Evolutionary conservation across 2,113 vertebrate genomes (phyloP).

Genomic region (Sturnira hondurensis): DNA sequence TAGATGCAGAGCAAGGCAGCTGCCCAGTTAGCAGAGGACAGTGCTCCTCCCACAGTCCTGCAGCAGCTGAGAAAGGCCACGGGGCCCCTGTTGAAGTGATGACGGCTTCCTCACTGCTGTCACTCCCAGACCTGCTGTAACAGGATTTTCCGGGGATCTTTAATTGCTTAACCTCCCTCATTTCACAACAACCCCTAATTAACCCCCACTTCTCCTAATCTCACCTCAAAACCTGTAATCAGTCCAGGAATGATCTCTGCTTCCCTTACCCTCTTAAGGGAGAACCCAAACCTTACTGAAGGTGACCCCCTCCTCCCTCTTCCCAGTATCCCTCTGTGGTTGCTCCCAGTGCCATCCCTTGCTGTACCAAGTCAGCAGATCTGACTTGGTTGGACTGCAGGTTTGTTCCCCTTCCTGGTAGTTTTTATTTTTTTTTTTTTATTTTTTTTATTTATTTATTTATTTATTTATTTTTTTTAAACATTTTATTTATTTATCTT

Average conservation of each 20-base stretch:
- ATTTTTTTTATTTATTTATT: too few species aligned
- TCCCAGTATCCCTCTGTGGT: background rate
- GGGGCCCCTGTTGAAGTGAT: background rate
- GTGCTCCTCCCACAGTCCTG: too few species aligned
- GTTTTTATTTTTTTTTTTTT: too few species aligned
- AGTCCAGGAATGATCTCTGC: background rate
- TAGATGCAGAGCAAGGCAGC: background rate
- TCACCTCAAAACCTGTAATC: background rate
- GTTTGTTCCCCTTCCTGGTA: background rate
- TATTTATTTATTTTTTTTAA: too few species aligned
- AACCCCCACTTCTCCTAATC: background rate
- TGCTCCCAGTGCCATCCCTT: background rate
- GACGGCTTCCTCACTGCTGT: background rate
- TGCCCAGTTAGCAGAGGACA: background rate
- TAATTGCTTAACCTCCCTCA: background rate
- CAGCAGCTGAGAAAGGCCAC: background rate
- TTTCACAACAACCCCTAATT: background rate
- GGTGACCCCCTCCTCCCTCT: too few species aligned
- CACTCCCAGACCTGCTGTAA: background rate
- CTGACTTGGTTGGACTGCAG: background rate
- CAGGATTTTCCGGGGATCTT: background rate
- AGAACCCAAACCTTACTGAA: background rate
- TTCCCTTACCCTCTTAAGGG: background rate
- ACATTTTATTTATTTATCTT: too few species aligned
- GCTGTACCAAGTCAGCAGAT: background rate